These are phyloP conservation scores for Scomber japonicus DNA, from an alignment of 2,113 vertebrate species.

Conservation along the genomic window DNA sequence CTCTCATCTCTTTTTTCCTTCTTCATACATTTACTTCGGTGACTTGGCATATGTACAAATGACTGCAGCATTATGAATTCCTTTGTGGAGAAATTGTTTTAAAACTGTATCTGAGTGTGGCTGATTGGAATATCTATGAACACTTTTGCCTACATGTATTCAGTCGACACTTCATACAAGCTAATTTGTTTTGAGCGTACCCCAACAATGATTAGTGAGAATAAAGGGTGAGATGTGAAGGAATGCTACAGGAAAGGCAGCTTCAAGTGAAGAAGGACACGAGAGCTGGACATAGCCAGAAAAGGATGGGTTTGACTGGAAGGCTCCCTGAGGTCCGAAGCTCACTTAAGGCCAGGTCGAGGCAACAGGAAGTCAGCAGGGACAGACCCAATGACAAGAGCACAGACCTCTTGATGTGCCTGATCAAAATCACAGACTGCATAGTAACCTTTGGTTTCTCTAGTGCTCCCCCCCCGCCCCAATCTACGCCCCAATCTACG, in stretches of 20 bases:
- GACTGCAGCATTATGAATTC: neutral
- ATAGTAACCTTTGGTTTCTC: conserved; percentile 47
- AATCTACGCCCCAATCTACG: neutral
- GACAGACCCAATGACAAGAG: neutral
- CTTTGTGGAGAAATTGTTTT: neutral
- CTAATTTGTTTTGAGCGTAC: neutral
- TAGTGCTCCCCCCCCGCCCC: conserved; percentile 40
- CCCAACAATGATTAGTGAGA: neutral
- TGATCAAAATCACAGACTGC: conserved; percentile 78
- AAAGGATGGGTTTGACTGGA: neutral
- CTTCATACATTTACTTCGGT: no score
- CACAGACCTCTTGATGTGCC: conserved; percentile 25
- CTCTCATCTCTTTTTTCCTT: no score
- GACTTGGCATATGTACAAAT: no score
- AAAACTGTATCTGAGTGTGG: neutral
- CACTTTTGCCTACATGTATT: neutral
- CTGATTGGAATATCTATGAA: neutral
- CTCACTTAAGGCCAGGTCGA: conserved; percentile 77
- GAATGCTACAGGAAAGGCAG: no score
- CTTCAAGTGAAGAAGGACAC: neutral
- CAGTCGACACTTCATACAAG: neutral
- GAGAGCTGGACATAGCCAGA: neutral
- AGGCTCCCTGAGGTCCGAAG: conserved; percentile 65
- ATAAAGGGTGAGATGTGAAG: neutral
- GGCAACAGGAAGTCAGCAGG: conserved; percentile 76